Base-by-base conservation (phyloP, 2,113 vertebrate species). In the Atrichornis clamosus region DNA sequence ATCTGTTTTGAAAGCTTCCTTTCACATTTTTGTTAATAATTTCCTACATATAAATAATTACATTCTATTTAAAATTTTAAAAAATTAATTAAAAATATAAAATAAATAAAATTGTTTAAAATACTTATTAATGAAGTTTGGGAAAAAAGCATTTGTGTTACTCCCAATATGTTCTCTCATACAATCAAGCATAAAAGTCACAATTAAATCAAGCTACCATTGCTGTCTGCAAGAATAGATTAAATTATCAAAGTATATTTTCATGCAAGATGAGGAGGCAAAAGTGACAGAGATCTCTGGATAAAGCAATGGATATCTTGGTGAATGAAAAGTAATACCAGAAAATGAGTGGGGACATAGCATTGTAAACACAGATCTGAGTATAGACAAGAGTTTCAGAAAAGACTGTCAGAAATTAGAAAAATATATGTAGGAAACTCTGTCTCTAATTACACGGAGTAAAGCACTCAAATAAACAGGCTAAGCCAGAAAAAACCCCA, bases 141-240 rank as follows among this genome's bases (percentile, higher is more conserved):
- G 52, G 33, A 75, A 56, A 84, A 84, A 92, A 68, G 35, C 27
- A 27, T 68, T 89, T 50, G 10, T 42, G 41, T 63, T 58, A 72
- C 10, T 90, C 81, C 56, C 59, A 42, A 77, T 76, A 94, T 50
- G 52, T 56, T 52, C 59, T 85, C 41, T 67, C 56, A 89, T 20
- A 50, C 44, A 84, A 96, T 64, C 76, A 89, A 80, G 64, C 75
- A 84, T 39, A 62, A 68, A 56, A 47, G 52, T 32, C 10, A 7
- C 74, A 93, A 96, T 89, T 95, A 95, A 93, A 91, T 65, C 13
- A 39, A 96, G 89, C 50, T 83, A 85, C 81, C 63, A 81, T 93
- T 89, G 81, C 44, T 85, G 42, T 62, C 39, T 44, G 65, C 58
- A 95, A 68, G 62, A 90, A 60, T 21, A 85, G 39, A 90, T 91